Conservation (phyloP, 2,888 invertebrate genomes). For the Yponomeuta cagnagella region DNA sequence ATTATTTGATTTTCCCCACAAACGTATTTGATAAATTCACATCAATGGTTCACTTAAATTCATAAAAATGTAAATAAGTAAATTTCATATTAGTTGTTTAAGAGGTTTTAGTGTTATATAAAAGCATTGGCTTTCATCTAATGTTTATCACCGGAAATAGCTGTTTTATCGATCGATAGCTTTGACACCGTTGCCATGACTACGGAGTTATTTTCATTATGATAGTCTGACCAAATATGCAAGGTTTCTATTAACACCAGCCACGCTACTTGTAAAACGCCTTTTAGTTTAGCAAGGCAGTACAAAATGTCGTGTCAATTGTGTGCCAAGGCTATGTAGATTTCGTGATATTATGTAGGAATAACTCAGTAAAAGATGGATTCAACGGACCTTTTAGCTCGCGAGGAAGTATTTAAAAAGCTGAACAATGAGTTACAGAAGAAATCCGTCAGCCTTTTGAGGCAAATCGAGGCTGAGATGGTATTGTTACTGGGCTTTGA, state of each 20-base stretch:
- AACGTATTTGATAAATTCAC: no score
- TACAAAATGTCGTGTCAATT: no score
- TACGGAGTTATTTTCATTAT: constrained; percentile 36
- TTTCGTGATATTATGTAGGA: no score
- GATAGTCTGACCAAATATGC: constrained; percentile 28
- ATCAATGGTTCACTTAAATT: no score
- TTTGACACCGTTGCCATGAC: constrained; percentile 37
- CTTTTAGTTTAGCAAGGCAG: no score
- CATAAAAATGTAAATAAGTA: no score
- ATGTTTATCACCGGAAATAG: neutral
- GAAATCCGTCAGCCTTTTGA: constrained; percentile 63
- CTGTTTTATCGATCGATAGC: constrained; percentile 14
- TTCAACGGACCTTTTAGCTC: constrained; percentile 52
- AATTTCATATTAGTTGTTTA: no score
- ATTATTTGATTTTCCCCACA: neutral
- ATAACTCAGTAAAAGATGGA: constrained; percentile 41
- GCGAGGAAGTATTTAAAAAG: constrained; percentile 65
- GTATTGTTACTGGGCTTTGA: constrained; percentile 30
- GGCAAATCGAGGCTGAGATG: constrained; percentile 62
- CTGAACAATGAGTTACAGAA: constrained; percentile 63
- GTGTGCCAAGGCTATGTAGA: no score
- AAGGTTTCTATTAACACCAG: constrained; percentile 8
- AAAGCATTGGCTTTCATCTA: neutral
- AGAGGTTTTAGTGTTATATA: neutral
- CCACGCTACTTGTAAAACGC: no score